Evolutionary conservation across 2,888 invertebrate species (phyloP).

Genomic region (Listrodromus nycthemerus): DNA sequence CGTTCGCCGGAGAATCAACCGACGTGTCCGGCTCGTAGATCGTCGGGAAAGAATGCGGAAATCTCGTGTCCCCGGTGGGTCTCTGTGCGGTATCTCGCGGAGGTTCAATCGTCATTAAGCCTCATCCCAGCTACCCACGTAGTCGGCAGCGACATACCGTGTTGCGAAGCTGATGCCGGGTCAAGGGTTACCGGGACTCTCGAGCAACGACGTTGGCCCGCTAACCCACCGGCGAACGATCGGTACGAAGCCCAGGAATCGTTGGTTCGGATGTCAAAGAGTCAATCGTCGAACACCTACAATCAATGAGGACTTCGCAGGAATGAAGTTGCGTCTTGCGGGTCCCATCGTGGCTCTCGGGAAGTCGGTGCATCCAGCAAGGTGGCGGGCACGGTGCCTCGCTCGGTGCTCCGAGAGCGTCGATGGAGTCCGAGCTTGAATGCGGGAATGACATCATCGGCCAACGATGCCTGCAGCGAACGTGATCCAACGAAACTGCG

Average conservation of each 20-base stretch:
- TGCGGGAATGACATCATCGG: slow-evolving; percentile 63
- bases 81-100: slow-evolving; percentile 20
- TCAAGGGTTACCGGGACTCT: slow-evolving; percentile 28
- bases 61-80: slow-evolving; percentile 21
- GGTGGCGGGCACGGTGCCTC: slow-evolving; percentile 17
- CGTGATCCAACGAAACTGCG: slow-evolving; percentile 59
- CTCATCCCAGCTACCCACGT: slow-evolving; percentile 61
- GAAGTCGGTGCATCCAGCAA: neutral
- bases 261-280: slow-evolving; percentile 26
- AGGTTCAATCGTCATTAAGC: slow-evolving; percentile 52
- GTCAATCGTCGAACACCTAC: slow-evolving; percentile 48
- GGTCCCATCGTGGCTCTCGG: neutral
- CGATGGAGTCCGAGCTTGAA: slow-evolving; percentile 5
- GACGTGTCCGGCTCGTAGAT: neutral
- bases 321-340: neutral
- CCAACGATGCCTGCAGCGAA: slow-evolving; percentile 30
- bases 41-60: slow-evolving; percentile 48
- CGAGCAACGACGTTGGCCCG: slow-evolving; percentile 28
- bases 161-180: slow-evolving; percentile 7
- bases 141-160: slow-evolving; percentile 40
- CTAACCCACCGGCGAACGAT: slow-evolving; percentile 43
- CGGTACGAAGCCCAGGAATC: slow-evolving; percentile 31
- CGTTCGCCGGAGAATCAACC: neutral
- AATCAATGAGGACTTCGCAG: slow-evolving; percentile 7
- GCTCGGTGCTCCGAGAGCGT: slow-evolving; percentile 29